Evolutionary conservation across 2,113 vertebrate genomes (phyloP).

Genomic region (Mastomys coucha): DNA sequence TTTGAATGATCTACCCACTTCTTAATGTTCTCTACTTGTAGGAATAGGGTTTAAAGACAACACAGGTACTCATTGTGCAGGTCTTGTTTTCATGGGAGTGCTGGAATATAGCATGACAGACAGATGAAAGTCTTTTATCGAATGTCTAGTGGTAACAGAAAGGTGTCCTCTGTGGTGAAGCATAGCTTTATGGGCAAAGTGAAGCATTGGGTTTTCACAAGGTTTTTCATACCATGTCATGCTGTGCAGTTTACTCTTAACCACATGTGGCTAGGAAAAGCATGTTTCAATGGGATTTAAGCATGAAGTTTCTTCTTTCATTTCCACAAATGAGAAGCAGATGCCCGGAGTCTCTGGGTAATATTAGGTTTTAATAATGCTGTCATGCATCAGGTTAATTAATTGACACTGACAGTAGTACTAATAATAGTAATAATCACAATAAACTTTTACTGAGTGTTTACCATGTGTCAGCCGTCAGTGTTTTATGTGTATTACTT

Average conservation of each 20-base stretch:
- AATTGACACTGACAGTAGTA: constrained; percentile 69
- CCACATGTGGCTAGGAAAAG: constrained; percentile 69
- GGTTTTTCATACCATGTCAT: constrained; percentile 54
- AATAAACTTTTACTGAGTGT: constrained; percentile 66
- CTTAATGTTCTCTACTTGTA: not conserved
- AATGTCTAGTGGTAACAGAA: not conserved
- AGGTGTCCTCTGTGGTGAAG: constrained; percentile 35
- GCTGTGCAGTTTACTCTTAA: constrained; percentile 45
- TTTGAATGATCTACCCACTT: not conserved
- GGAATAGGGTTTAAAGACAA: not conserved
- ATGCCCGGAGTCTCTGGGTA: constrained; percentile 59
- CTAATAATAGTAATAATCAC: constrained; percentile 69
- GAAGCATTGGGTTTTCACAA: not conserved
- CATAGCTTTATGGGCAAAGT: not conserved
- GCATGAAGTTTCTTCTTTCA: constrained; percentile 42
- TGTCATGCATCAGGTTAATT: constrained; percentile 41
- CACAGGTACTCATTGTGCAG: not conserved
- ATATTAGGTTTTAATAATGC: constrained; percentile 65
- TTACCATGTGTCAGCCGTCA: constrained; percentile 52
- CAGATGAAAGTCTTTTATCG: not conserved
- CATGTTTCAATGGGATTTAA: constrained; percentile 54
- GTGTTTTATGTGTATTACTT: constrained; percentile 55
- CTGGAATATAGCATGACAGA: constrained; percentile 4
- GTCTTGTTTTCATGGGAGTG: not conserved
- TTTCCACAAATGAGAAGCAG: constrained; percentile 75